Evolutionary conservation across 2,888 invertebrate species (phyloP).

Genomic region (Drosophila subquinaria): DNA sequence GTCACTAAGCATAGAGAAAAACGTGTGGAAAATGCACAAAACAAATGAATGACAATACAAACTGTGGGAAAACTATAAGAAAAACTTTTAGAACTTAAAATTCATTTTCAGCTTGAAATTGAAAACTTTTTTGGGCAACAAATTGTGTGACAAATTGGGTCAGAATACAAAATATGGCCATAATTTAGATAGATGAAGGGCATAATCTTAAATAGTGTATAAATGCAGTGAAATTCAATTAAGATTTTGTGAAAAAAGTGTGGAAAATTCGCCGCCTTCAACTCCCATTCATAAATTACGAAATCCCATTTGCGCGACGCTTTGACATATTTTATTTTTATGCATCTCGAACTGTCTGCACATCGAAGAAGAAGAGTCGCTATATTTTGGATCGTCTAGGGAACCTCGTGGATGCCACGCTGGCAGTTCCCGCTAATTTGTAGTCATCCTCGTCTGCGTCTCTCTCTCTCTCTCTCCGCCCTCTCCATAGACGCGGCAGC

Average conservation of each 20-base stretch:
- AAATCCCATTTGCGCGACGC: constrained; percentile 56
- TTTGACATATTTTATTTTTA: constrained; percentile 70
- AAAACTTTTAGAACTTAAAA: constrained; percentile 27
- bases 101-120: constrained; percentile 22
- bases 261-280: constrained; percentile 31
- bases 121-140: constrained; percentile 21
- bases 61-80: constrained; percentile 31
- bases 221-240: constrained; percentile 19
- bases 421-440: constrained; percentile 79
- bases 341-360: constrained; percentile 60
- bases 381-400: constrained; percentile 53
- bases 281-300: constrained; percentile 19
- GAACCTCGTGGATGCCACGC: constrained; percentile 49
- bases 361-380: constrained; percentile 25
- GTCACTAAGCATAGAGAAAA: constrained; percentile 44
- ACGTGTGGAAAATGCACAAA: constrained; percentile 41
- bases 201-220: background rate
- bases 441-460: constrained; percentile 28
- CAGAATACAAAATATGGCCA: constrained; percentile 4
- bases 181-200: constrained; percentile 6
- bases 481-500: constrained; percentile 19
- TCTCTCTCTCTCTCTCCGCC: background rate
- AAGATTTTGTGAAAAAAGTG: constrained; percentile 10
- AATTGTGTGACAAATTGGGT: constrained; percentile 42
- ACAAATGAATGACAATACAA: constrained; percentile 19